Evolutionary conservation across 1,140 invertebrate species (phyloP).

Genomic region (Calliopsis andreniformis): DNA sequence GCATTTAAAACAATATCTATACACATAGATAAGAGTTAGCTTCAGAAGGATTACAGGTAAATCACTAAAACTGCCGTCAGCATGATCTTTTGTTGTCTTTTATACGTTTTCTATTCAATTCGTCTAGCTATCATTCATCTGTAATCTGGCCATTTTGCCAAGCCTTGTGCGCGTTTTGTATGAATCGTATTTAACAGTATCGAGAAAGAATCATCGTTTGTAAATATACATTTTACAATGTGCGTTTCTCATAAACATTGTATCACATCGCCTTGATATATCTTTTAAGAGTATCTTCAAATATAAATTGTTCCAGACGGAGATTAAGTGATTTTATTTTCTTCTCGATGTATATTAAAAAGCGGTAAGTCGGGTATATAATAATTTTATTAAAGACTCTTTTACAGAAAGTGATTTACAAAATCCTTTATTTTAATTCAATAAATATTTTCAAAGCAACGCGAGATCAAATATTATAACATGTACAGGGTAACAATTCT

Average conservation of each 20-base stretch:
- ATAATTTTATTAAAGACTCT: slow-evolving; percentile 33
- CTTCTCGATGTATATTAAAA: neutral
- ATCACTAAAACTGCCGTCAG: slow-evolving; percentile 33
- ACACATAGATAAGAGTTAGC: slow-evolving; percentile 13
- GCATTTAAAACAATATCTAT: slow-evolving; percentile 36
- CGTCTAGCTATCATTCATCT: slow-evolving; percentile 1
- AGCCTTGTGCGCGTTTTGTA: slow-evolving; percentile 27
- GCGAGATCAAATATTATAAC: neutral
- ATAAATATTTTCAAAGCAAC: slow-evolving; percentile 17
- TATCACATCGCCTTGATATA: slow-evolving; percentile 37
- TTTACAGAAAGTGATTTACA: slow-evolving; percentile 1
- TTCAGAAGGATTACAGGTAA: slow-evolving; percentile 6
- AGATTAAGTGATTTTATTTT: neutral
- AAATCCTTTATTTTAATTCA: neutral
- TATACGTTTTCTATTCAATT: slow-evolving; percentile 50
- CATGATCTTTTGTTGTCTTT: slow-evolving; percentile 42
- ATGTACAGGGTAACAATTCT: neutral
- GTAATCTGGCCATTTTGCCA: slow-evolving; percentile 29
- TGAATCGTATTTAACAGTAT: slow-evolving; percentile 17
- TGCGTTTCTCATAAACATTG: slow-evolving; percentile 30
- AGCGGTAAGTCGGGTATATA: neutral
- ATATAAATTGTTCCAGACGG: slow-evolving; percentile 36
- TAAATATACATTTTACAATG: slow-evolving; percentile 51
- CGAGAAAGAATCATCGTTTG: slow-evolving; percentile 35
- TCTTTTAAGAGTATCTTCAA: slow-evolving; percentile 33